Percentiles rank a stretch among this genome's conserved stretches.
phyloP scores from a whole-genome alignment of 2,113 vertebrate species.

The Elanus axillaris region DNA sequence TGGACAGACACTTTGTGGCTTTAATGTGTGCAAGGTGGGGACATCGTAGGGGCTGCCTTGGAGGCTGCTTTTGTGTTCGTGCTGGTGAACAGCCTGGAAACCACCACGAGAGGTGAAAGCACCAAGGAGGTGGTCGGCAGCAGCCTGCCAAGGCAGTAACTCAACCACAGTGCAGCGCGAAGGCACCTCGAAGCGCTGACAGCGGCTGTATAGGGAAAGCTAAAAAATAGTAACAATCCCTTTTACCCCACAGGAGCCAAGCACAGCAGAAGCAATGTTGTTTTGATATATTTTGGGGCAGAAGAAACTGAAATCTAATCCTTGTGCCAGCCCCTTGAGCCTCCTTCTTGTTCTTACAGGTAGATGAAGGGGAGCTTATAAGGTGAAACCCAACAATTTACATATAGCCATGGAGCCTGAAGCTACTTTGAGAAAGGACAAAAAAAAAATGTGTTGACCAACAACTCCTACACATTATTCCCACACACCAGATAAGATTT shows the following conservation, averaged over 20 bases:
- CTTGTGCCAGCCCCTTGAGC: too few relatives aligned
- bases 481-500: background rate
- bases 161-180: background rate
- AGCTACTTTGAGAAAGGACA: background rate
- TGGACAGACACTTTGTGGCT: background rate
- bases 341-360: background rate
- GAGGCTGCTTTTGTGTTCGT: background rate
- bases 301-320: background rate
- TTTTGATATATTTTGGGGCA: background rate
- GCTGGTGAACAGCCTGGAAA: background rate
- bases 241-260: background rate
- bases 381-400: background rate
- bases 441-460: background rate
- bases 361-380: background rate
- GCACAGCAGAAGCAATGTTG: background rate
- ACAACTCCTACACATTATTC: background rate
- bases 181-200: background rate
- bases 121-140: background rate
- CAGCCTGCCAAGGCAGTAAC: background rate
- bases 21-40: background rate
- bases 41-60: background rate
- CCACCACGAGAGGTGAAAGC: background rate
- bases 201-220: background rate
- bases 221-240: background rate
- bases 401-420: background rate